A percentile compares a stretch with the other conserved stretches of the same genome.
phyloP scores from a whole-genome alignment of 2,888 invertebrate genomes.

The Caenorhabditis sulstoni region DNA sequence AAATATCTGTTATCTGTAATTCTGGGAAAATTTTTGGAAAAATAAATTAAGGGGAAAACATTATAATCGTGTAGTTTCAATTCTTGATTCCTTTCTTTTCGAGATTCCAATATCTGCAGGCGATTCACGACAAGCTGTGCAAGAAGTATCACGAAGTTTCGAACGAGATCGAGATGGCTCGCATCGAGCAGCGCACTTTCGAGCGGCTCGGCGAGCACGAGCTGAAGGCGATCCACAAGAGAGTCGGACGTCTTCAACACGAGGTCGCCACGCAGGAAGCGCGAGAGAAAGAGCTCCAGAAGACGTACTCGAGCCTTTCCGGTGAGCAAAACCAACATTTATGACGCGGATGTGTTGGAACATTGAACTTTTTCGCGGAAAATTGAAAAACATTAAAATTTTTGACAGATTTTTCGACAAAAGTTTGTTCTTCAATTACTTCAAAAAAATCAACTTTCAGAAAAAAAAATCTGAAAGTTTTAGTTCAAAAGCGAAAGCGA shows the following conservation, averaged over 20 bases:
- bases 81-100: too few species aligned
- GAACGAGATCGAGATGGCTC: constrained; percentile 92
- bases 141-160: constrained; percentile 81
- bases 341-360: too few species aligned
- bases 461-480: too few species aligned
- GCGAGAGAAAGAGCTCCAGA: constrained; percentile 93
- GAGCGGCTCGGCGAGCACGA: constrained; percentile 86
- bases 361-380: not conserved
- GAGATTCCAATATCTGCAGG: constrained; percentile 81
- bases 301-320: constrained; percentile 87
- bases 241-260: constrained; percentile 69
- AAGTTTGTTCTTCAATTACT: not conserved
- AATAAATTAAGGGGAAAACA: too few species aligned
- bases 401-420: not conserved
- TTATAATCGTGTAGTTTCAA: too few species aligned
- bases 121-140: constrained; percentile 86
- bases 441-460: too few species aligned
- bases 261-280: constrained; percentile 72
- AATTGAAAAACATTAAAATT: not conserved
- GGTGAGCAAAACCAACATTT: too few species aligned
- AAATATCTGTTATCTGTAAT: too few species aligned
- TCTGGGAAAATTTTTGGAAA: too few species aligned
- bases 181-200: constrained; percentile 85
- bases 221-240: constrained; percentile 91
- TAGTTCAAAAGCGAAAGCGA: too few species aligned